Evolutionary conservation across 2,113 vertebrate species (phyloP), one percentile per base, ranked within the genome.

Genomic region (Eleginops maclovinus): DNA sequence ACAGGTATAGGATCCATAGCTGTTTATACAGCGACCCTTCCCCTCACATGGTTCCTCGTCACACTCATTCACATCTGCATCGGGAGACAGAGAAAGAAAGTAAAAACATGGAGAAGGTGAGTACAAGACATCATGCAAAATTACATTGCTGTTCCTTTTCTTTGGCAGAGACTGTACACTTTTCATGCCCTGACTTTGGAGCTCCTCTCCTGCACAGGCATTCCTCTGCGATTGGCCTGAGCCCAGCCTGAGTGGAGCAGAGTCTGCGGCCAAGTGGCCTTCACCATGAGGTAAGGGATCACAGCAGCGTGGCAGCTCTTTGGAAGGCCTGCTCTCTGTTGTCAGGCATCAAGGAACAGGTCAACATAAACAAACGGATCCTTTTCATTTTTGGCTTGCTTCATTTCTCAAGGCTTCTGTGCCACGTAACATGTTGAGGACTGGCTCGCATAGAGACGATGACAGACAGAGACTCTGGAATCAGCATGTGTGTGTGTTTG

Each of bases 21-120:
- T 95, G 93, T 98, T 99, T 51, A 97, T 67, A 50, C 97, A 99
- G 78, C 53, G 95, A 10, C 96, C 97, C 83, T 91, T 97, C 53
- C 95, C 96, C 21, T 87, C 92, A 51, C 97, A 99, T 21, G 96
- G 95, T 62, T 96, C 93, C 55, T 89, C 87, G 61, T 96, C 92
- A 81, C 97, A 99, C 74, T 99, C 97, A 0, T 98, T 95, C 77
- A 96, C 91, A 91, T 98, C 97, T 98, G 79, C 1, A 58, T 28
- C 14, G 50, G 41, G 41, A 75, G 75, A 68, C 41, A 44, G 53
- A 28, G 17, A 50, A 47, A 72, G 28, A 24, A 21, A 3, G 49
- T 17, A 55, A 54, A 26, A 49, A 47, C 17, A 31, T 5, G 59
- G 36, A 59, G 40, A 73, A 19, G 14, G 31, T 49, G 53, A 64